Conservation (phyloP, 1,140 invertebrate genomes). For the Diabrotica virgifera region DNA sequence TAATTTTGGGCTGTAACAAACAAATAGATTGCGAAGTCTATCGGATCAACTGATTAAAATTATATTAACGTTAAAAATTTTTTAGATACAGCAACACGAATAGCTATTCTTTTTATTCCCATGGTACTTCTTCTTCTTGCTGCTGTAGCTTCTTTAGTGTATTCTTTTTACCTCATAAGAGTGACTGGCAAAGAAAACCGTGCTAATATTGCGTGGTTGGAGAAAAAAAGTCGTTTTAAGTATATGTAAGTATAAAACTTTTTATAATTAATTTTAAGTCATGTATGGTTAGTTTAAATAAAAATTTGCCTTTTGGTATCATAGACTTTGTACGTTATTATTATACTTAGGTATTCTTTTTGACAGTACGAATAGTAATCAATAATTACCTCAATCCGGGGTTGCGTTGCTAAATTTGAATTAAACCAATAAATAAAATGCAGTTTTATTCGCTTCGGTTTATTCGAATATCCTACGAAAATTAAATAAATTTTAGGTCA, state of each 20-base stretch:
- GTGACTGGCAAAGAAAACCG: neutral
- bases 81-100: neutral
- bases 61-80: neutral
- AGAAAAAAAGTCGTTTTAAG: constrained; percentile 9
- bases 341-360: neutral
- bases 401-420: no score
- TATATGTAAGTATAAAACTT: constrained; percentile 10
- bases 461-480: no score
- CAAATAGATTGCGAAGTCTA: no score
- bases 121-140: neutral
- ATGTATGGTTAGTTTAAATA: neutral
- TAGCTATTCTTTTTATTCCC: neutral
- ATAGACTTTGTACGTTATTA: neutral
- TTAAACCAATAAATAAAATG: no score
- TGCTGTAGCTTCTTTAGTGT: neutral
- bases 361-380: neutral
- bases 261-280: neutral
- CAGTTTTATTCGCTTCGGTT: no score
- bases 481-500: no score
- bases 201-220: constrained; percentile 5
- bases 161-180: constrained; percentile 1
- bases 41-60: no score
- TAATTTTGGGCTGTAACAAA: no score
- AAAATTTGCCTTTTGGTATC: neutral
- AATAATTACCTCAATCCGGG: neutral